Evolutionary conservation across 2,113 vertebrate genomes (phyloP), one percentile per base, ranked within the genome.

Genomic region (Strigops habroptila): DNA sequence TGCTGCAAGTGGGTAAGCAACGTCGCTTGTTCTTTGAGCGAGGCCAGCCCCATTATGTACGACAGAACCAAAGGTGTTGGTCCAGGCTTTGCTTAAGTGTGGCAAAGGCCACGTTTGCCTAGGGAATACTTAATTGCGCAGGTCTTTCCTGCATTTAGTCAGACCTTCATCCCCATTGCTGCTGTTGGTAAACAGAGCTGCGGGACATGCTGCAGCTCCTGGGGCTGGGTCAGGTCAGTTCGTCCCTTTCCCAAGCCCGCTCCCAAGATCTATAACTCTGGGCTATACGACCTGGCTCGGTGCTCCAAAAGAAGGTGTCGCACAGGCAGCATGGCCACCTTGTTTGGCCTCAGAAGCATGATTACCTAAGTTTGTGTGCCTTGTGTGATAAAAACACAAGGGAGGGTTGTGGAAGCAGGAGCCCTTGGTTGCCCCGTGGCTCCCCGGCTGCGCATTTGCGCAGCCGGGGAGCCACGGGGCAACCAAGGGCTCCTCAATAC

Each of bases 201-300:
- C 3, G 14, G 24, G 33, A 24, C 9, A 13, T 19, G 62, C 44
- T 30, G 73, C 51, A 53, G 62, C 60, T 6, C 8, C 3, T 5
- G 30, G 17, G 73, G 39, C 39, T 15, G 37, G 7, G 13, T 30
- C 4, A 23, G 27, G 3, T 7, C 5, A 30, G 35, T 13, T 14
- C 4, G 15, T 2, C n/a, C 18, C 39, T 52, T 75, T 64, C 13
- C 9, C 37, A 6, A 11, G 21, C 8, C 14, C 2, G 1, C 13
- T 35, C 19, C 23, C 33, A 6, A 35, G 9, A 16, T 24, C 18
- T 2, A 10, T 19, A 24, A 43, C 65, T 44, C 12, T 30, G 55
- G n/a, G 62, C 48, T 74, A 31, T 1, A 7, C 3, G 1, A 4
- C 35, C n/a, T 3, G 31, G 15, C 49, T 18, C 3, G 8, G 16